Evolutionary conservation across 2,113 vertebrate species (phyloP).

Genomic region (Antennarius striatus): DNA sequence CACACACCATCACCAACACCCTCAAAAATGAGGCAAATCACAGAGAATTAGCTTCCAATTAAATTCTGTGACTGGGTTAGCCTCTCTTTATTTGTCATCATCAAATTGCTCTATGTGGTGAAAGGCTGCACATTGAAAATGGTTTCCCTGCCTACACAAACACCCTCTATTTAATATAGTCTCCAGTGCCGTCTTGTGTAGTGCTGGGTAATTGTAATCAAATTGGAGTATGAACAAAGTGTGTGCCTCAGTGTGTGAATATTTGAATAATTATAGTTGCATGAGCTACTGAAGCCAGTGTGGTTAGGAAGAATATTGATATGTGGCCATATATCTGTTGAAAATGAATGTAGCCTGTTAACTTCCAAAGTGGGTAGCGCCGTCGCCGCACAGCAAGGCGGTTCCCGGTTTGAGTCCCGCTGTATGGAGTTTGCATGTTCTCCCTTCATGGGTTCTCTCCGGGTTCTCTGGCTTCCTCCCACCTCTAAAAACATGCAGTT

Average conservation of each 20-base stretch:
- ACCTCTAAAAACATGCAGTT: too few species aligned
- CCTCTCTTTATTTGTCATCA: conserved; percentile 64
- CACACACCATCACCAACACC: conserved; percentile 1
- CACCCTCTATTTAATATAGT: conserved; percentile 24
- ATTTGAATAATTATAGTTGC: conserved; percentile 23
- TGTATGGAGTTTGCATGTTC: too few species aligned
- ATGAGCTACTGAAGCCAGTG: conserved; percentile 18
- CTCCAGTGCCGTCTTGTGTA: conserved; percentile 16
- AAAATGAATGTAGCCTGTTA: too few species aligned
- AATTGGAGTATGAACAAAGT: conserved; percentile 38
- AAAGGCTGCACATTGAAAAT: conserved; percentile 55
- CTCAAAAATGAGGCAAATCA: conserved; percentile 66
- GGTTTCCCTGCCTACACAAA: conserved; percentile 30
- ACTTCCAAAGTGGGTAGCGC: too few species aligned
- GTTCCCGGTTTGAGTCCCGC: too few species aligned
- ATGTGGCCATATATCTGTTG: too few species aligned
- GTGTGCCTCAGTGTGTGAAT: not conserved
- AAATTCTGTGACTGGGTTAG: conserved; percentile 46
- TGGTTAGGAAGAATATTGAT: conserved; percentile 3
- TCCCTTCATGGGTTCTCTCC: too few species aligned
- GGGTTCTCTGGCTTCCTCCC: too few species aligned
- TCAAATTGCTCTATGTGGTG: conserved; percentile 66
- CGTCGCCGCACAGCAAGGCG: too few species aligned
- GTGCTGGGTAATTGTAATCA: conserved; percentile 38
- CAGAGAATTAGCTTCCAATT: conserved; percentile 72